Base-by-base conservation (phyloP, 2,113 vertebrate genomes). In the Riparia riparia region DNA sequence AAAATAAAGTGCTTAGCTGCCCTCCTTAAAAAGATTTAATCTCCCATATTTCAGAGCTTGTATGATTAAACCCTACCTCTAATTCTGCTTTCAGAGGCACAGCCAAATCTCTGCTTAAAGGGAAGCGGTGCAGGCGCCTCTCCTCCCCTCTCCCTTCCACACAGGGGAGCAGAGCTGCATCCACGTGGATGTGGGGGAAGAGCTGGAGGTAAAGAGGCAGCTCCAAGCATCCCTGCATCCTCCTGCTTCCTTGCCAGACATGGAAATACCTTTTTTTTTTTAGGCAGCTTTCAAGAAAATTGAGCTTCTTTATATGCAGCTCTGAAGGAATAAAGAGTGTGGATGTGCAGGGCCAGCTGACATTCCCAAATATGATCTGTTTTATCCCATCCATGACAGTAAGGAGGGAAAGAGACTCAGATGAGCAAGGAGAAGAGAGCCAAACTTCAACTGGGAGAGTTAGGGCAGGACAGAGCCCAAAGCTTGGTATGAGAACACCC, bases 21-120 rank as follows among this genome's bases (percentile, higher is more conserved):
- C 83, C 84, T 81, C 54, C 86, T 87, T 95, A 80, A 73, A 94
- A 92, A 96, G 95, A 90, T 82, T 88, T 93, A 81, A 96, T 97
- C 95, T 95, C 44, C 80, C 76, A 39, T 93, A 93, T 96, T 97
- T 96, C 77, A 96, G 82, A 82, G 82, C 82, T 96, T 73, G 81
- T 82, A 81, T 93, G 95, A 95, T 96, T 95, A 95, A 96, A 66
- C 69, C 14, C 82, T 80, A 68, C 83, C 76, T 85, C 86, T 90
- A 91, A 79, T 96, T 94, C 90, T 47, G n/a, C 87, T 97, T 91
- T 81, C 60, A 58, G 64, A 93, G 79, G 57, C 24, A 42, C 45
- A n/a, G 82, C 42, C 10, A 53, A 91, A 73, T 45, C 76, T 65
- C 85, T 68, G 73, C 82, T 83, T 80, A 80, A 82, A 92, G 86